A percentile compares a stretch with the other conserved stretches of the same genome.
Evolutionary conservation across 2,797 vertebrate genomes (phyloP).

Genomic region (Carduelis carduelis): DNA sequence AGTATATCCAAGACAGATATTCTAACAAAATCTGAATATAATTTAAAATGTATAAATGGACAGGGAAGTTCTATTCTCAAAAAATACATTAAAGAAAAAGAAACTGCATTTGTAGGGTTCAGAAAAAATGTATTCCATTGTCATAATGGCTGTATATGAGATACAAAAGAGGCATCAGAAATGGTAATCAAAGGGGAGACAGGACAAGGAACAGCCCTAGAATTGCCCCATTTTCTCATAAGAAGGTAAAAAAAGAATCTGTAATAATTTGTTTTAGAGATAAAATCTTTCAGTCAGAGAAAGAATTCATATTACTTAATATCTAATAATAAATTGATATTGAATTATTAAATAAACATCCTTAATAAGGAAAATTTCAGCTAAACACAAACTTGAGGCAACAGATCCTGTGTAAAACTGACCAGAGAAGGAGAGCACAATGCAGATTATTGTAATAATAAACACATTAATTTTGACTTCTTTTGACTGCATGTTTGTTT

Average conservation of each 20-base stretch:
- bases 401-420: neutral
- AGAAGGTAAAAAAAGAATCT: neutral
- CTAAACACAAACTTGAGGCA: neutral
- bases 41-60: neutral
- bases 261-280: neutral
- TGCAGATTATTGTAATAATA: neutral
- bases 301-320: neutral
- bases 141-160: neutral
- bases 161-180: neutral
- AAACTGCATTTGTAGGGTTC: neutral
- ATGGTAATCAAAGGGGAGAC: neutral
- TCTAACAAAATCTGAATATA: neutral
- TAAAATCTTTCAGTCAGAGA: neutral
- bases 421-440: neutral
- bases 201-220: rapidly evolving
- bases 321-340: neutral
- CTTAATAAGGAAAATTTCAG: neutral
- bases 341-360: neutral
- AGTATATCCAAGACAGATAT: neutral
- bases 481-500: neutral
- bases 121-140: neutral
- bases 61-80: neutral
- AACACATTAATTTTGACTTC: neutral
- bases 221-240: neutral
- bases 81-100: neutral